Evolutionary conservation across 2,113 vertebrate genomes (phyloP), one percentile per base, ranked within the genome.

Genomic region (Anseranas semipalmata): DNA sequence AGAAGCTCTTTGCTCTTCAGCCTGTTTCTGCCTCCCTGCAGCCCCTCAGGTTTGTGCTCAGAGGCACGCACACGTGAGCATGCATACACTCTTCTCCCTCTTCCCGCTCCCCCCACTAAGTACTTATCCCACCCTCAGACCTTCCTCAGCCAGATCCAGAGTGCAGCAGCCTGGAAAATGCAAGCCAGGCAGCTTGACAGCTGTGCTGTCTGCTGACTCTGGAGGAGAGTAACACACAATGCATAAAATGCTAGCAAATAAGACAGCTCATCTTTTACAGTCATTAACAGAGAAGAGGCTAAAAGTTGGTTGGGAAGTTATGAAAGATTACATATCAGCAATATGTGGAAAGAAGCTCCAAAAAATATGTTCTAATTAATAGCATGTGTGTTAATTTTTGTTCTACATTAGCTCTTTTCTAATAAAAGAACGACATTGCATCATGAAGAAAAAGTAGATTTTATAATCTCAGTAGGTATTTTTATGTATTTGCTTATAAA

Each of bases 1-100:
- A 59, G 73, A 84, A 70, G 14, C 15, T 39, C n/a, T 75, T 71
- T 66, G 35, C 6, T 72, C 24, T 72, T 67, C 15, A 17, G 32
- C 19, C 68, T 68, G 9, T 7, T 58, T 25, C 30, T 48, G 8
- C 32, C 4, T 76, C 22, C 28, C 11, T 37, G 33, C 15, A 56
- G 41, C 50, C 53, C n/a, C 37, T 56, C 28, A 28, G 35, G 48
- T 43, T 74, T 2, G 0, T 41, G 24, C 32, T 67, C 62, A 22
- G 25, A 33, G 8, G 24, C 33, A 27, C 0, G 2, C 43, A 20
- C 4, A 6, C 0, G 0, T 12, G 15, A 25, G 39, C 33, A 19
- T 28, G 9, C 2, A 0, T 28, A 14, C 1, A 2, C 17, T 10
- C 7, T 9, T 32, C 13, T 66, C 28, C 28, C 24, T n/a, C 35